Evolutionary conservation across 2,888 invertebrate genomes (phyloP), one percentile per base, ranked within the genome.

Genomic region (Ceratothoa steindachneri): DNA sequence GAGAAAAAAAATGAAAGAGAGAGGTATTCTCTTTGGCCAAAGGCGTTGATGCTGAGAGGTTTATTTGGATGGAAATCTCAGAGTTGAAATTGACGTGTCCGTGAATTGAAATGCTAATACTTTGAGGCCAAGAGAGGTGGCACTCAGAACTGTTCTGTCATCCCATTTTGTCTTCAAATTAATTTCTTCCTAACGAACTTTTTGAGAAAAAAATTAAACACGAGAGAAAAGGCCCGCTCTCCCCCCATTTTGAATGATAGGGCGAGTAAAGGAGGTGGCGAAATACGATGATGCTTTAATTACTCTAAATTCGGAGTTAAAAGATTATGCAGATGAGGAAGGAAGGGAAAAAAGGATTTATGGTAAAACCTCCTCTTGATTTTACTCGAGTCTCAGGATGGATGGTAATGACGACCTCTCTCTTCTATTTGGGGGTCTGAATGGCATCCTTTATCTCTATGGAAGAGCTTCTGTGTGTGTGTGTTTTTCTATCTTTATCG

Each of bases 41-140:
- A n/a, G n/a, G n/a, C n/a, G n/a, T n/a, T n/a, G n/a, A n/a, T n/a
- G n/a, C n/a, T n/a, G n/a, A 41, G 5, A 41, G 41, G 41, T 9
- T 9, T 41, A 41, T 41, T 9, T 15, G 41, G 15, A 41, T 41
- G 41, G 41, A 41, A 41, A 41, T 41, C 15, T 41, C 7, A 12
- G 24, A 60, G 27, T 7, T 60, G 60, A 60, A 60, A 60, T 60
- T 60, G 60, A 60, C 60, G 60, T 2, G 22, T 60, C 24, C 27
- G 12, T 51, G 52, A 24, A 60, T 60, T 60, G 60, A 60, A 60
- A 60, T 60, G 60, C 60, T 24, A 60, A 60, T 60, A 60, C 27
- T 41, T 41, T 41, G 15, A 15, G 15, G 41, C n/a, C n/a, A n/a
- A 41, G 41, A 41, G 15, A 15, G 41, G 41, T 41, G 41, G 41